These are phyloP conservation scores for Ectropis crepuscularia DNA, from an alignment of 2,888 invertebrate species.

Conservation along the genomic window DNA sequence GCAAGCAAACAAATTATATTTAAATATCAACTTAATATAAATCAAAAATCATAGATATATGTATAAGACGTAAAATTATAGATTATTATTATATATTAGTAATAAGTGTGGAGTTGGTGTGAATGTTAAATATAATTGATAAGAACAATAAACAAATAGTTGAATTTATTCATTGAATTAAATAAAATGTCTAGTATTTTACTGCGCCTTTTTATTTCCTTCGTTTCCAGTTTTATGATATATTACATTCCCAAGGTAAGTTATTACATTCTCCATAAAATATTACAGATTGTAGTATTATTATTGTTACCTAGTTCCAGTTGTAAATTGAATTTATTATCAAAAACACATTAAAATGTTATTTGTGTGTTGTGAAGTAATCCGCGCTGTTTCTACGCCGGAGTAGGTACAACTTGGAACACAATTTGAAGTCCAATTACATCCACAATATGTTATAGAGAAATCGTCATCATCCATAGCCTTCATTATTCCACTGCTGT, in stretches of 20 bases:
- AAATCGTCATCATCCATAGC: no score
- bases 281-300: conserved; percentile 8
- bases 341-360: conserved; percentile 17
- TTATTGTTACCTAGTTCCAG: conserved; percentile 11
- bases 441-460: no score
- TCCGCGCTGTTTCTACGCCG: neutral
- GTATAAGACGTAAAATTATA: conserved; percentile 30
- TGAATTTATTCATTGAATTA: conserved; percentile 35
- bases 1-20: conserved; percentile 19
- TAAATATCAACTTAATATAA: neutral
- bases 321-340: conserved; percentile 22
- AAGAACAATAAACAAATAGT: conserved; percentile 32
- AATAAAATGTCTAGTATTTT: conserved; percentile 21
- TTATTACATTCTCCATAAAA: conserved; percentile 10
- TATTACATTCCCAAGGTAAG: neutral
- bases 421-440: no score
- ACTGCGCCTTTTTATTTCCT: conserved; percentile 14
- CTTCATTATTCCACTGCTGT: no score
- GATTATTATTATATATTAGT: conserved; percentile 3
- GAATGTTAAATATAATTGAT: conserved; percentile 35
- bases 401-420: neutral
- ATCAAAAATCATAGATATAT: conserved; percentile 7
- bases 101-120: conserved; percentile 29
- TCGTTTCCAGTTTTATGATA: no score
- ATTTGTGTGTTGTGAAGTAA: conserved; percentile 13